Evolutionary conservation across 2,888 invertebrate species (phyloP), one percentile per base, ranked within the genome.

Genomic region (Cerceris rybyensis): DNA sequence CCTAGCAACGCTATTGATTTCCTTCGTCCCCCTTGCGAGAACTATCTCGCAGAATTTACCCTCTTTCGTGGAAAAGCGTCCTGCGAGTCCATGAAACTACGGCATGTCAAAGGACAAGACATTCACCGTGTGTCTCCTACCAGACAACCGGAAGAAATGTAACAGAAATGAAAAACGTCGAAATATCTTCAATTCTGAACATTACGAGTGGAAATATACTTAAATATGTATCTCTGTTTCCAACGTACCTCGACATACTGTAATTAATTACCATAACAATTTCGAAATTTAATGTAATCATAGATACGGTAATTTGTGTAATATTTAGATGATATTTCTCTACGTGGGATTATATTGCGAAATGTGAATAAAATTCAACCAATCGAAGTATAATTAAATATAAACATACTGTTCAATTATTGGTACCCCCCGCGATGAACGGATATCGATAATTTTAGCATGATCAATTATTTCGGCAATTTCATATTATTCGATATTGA

Each of bases 1-100:
- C 91, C 91, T 92, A 92, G 92, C 92, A 92, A 92, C 92, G 92
- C 92, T 92, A 92, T 92, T 92, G 92, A 92, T 92, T 92, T 92
- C 91, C 92, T 90, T 89, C 88, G 88, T 85, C 88, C 90, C 89
- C 88, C 88, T 86, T 86, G 85, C 85, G 88, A 86, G 86, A 88
- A 89, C 89, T 88, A 88, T 88, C 87, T 88, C 88, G 81, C 88
- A 82, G 87, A 86, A 90, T 89, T 88, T 88, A 88, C 87, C 87
- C 88, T 88, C 87, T 89, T 89, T 87, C 86, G 80, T 80, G 85
- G 85, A 88, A 88, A 88, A 85, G 78, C 85, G 80, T 77, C 81
- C 83, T 60, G 82, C 61, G 75, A 80, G 76, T 83, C 83, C 78
- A 78, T 73, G 84, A 84, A 81, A 78, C 79, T 73, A 61, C 61